Evolutionary conservation across 35 echinoderm and acorn worm species (phyloP), one percentile per base, ranked within the genome.

Genomic region (Ophioderma brevispina): DNA sequence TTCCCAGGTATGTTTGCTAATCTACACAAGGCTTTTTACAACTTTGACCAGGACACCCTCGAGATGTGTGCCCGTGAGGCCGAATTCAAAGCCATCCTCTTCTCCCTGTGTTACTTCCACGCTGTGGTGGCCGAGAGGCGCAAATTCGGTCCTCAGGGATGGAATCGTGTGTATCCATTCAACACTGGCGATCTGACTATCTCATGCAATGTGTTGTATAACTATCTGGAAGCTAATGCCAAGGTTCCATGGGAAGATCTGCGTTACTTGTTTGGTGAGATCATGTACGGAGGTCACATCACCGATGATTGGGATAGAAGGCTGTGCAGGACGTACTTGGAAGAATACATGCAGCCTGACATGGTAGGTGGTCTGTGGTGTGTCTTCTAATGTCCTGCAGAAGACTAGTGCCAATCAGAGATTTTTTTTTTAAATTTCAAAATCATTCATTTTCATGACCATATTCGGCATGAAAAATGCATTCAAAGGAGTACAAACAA

Each of bases 211-310:
- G 96, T 98, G 8, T 87, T 98, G 36, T 98, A 98, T 86, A 98
- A 98, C 82, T 98, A 98, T 49, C 55, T 98, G 78, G 96, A 98
- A 64, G 96, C 96, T 63, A 98, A 98, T 83, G 87, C 96, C 11
- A 98, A 98, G 96, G 96, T 98, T 21, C 96, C 96, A 14, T 98
- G 96, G 96, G 93, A 98, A 84, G 96, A 98, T 93, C 88, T 98
- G 8, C 90, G 96, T 11, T 98, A 98, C 38, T 87, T 98, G 78
- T 98, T 98, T 93, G 96, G 96, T 78, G 96, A 98, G 70, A 98
- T 98, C 83, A 98, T 98, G 96, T 98, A 98, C 76, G 96, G 96
- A 55, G 96, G 96, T 80, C 96, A 98, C 64, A 98, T 98, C 84
- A 98, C 96, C 21, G 96, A 98, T 81, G 96, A 98, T 36, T 98